Evolutionary conservation across 30 jellyfish, hydroid and myxozoan species (phyloP).

Genomic region (Clytia hemisphaerica): DNA sequence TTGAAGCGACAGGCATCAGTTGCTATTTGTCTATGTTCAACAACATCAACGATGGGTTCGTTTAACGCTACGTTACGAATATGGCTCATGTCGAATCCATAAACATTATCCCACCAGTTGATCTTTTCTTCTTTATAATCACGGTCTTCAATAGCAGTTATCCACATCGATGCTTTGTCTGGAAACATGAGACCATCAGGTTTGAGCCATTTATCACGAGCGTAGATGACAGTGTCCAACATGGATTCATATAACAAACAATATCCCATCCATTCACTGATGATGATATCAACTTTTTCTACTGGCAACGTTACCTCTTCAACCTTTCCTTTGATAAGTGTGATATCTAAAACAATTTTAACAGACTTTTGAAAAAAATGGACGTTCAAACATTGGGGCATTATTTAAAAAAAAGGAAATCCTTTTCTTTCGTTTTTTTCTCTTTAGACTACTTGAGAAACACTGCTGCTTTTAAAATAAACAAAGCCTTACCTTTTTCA

Average conservation of each 20-base stretch:
- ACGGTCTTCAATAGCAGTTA: conserved; percentile 96
- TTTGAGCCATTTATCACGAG: conserved; percentile 97
- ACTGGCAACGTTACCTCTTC: conserved; percentile 92
- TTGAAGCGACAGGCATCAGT: conserved; percentile 60
- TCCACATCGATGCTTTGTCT: conserved; percentile 79
- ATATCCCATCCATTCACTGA: conserved; percentile 99
- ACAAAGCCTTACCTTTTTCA: conserved; percentile 69
- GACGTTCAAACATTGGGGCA: too few species aligned
- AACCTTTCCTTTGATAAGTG: conserved; percentile 95
- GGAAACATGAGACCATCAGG: conserved; percentile 97
- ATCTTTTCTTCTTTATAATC: conserved; percentile 96
- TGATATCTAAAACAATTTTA: conserved; percentile 37
- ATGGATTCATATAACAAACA: conserved; percentile 94
- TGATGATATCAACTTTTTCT: conserved; percentile 92
- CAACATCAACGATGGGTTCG: conserved; percentile 99
- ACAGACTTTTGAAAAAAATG: too few species aligned
- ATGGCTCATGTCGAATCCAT: conserved; percentile 99
- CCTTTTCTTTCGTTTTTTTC: too few species aligned
- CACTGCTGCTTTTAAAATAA: not conserved
- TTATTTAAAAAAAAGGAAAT: too few species aligned
- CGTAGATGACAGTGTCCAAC: conserved; percentile 95
- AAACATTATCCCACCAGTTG: conserved; percentile 99
- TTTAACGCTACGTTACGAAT: conserved; percentile 79
- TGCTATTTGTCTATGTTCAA: conserved; percentile 85
- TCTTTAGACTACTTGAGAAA: not conserved